These are phyloP conservation scores for Acanthiza pusilla DNA, from an alignment of 2,797 vertebrate genomes.

Conservation along the genomic window DNA sequence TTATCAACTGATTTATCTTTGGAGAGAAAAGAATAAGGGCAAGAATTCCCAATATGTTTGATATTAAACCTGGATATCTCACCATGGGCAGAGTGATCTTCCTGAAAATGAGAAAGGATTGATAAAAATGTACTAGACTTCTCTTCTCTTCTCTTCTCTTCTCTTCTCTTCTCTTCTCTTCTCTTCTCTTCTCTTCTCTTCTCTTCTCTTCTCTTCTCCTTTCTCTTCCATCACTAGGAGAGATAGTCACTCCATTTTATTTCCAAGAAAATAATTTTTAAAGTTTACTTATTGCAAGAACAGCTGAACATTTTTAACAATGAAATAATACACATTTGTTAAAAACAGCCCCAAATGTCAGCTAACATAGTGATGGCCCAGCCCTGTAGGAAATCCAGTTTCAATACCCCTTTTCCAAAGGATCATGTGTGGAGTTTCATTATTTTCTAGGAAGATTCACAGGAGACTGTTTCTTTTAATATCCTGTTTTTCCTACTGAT, in stretches of 20 bases:
- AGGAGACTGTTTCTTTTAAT: not conserved
- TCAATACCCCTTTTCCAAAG: not conserved
- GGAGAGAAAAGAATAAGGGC: not conserved
- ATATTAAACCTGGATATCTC: not conserved
- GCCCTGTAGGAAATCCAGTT: not conserved
- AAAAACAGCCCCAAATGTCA: not conserved
- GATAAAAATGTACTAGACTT: not conserved
- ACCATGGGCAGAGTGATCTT: not conserved
- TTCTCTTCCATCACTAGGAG: not conserved
- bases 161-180: not conserved
- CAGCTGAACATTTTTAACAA: not conserved
- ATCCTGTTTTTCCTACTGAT: not conserved
- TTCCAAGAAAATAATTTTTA: not conserved
- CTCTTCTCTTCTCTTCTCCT: not conserved
- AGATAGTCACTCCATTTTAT: not conserved
- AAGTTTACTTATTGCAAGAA: not conserved
- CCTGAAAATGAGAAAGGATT: not conserved
- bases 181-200: not conserved
- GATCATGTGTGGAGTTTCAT: not conserved
- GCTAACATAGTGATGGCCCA: not conserved
- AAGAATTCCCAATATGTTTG: not conserved
- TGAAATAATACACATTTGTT: not conserved
- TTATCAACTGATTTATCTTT: not conserved
- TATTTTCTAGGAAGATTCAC: conserved; percentile 1
- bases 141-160: not conserved